Evolutionary conservation across 2,888 invertebrate species (phyloP).

Genomic region (Acrocyrtus sp.): DNA sequence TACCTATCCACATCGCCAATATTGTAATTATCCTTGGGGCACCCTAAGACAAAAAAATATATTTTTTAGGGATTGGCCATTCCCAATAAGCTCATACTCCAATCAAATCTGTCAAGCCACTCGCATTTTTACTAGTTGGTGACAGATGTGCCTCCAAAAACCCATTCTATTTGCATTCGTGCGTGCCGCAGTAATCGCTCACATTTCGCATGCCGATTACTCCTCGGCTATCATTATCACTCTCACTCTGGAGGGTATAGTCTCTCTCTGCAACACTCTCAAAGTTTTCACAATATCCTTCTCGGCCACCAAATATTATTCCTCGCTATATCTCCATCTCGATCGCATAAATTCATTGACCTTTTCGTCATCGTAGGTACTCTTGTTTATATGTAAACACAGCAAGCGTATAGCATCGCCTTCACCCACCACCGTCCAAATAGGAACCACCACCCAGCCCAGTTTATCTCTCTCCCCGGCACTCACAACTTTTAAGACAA

Average conservation of each 20-base stretch:
- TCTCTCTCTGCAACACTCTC: constrained; percentile 8
- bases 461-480: neutral
- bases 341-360: constrained; percentile 37
- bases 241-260: constrained; percentile 45
- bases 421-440: neutral
- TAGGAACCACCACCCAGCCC: neutral
- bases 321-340: neutral
- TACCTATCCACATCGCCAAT: too few species aligned
- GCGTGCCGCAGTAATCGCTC: too few species aligned
- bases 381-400: constrained; percentile 24
- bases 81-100: neutral
- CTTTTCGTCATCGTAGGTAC: constrained; percentile 36
- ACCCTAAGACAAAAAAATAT: neutral
- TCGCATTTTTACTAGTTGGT: neutral
- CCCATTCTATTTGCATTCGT: too few species aligned
- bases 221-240: neutral
- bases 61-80: neutral
- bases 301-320: neutral
- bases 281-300: too few species aligned
- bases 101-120: neutral
- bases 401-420: constrained; percentile 1
- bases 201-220: too few species aligned
- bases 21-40: neutral
- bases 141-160: too few species aligned
- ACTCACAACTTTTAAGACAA: neutral